These are phyloP conservation scores for Oriolus oriolus DNA, from an alignment of 2,113 vertebrate genomes.

Conservation along the genomic window DNA sequence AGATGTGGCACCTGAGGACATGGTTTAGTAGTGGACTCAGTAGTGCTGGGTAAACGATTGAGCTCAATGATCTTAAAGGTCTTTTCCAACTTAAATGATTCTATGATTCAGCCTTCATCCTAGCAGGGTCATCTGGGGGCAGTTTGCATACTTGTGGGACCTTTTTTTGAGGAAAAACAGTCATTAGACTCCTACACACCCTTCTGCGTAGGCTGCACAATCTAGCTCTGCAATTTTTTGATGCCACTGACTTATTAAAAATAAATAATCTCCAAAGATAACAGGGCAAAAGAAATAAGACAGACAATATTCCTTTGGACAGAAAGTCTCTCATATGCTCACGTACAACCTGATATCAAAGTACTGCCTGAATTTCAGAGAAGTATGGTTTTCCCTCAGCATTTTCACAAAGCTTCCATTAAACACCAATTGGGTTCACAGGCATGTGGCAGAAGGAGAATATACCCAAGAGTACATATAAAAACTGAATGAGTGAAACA, in stretches of 20 bases:
- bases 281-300: background rate
- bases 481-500: background rate
- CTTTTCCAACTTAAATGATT: background rate
- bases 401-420: background rate
- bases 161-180: background rate
- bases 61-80: background rate
- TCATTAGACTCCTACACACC: background rate
- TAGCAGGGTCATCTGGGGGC: background rate
- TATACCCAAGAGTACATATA: background rate
- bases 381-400: background rate
- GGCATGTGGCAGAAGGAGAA: background rate
- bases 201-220: background rate
- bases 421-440: background rate
- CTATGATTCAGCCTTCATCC: background rate
- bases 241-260: background rate
- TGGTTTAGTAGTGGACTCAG: background rate
- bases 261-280: slow-evolving; percentile 20
- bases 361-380: background rate
- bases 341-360: background rate
- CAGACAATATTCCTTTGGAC: background rate
- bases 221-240: background rate
- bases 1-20: background rate
- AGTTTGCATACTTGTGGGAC: background rate
- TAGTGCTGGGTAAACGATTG: background rate
- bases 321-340: background rate